Conservation (phyloP, 2,797 vertebrate genomes). For the Clarias platycephalus region DNA sequence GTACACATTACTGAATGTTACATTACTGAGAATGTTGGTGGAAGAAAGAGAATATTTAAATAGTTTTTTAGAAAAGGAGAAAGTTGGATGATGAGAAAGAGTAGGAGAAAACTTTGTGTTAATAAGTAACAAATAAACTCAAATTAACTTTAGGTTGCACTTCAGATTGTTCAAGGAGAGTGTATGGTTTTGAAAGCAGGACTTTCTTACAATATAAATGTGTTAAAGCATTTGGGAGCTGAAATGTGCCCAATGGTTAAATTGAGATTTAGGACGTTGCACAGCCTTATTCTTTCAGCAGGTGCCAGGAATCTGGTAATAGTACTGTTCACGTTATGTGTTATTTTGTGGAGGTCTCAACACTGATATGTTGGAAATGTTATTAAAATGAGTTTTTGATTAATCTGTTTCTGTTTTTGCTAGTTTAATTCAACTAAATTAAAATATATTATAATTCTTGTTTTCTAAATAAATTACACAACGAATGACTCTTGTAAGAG, state of each 20-base stretch:
- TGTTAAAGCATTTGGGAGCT: background rate
- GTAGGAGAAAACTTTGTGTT: background rate
- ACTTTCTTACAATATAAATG: conserved; percentile 12
- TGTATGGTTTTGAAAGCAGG: background rate
- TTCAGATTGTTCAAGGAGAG: background rate
- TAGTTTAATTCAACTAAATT: background rate
- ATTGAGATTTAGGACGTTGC: conserved; percentile 4
- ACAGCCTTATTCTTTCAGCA: background rate
- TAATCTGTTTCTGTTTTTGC: background rate
- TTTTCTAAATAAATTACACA: background rate
- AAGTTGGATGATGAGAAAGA: background rate
- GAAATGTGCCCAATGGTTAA: conserved; percentile 3
- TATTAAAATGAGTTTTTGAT: background rate
- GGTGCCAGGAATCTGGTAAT: conserved; percentile 5
- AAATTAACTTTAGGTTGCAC: background rate
- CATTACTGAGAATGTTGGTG: background rate
- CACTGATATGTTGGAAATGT: conserved; percentile 2
- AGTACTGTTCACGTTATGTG: background rate
- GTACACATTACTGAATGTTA: background rate
- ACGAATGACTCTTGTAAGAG: background rate
- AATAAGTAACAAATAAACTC: background rate
- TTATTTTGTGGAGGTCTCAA: background rate
- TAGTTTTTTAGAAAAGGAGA: background rate
- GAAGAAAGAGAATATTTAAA: background rate
- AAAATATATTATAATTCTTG: background rate